Evolutionary conservation across 1,140 invertebrate species (phyloP).

Genomic region (Diploscapter pachys): DNA sequence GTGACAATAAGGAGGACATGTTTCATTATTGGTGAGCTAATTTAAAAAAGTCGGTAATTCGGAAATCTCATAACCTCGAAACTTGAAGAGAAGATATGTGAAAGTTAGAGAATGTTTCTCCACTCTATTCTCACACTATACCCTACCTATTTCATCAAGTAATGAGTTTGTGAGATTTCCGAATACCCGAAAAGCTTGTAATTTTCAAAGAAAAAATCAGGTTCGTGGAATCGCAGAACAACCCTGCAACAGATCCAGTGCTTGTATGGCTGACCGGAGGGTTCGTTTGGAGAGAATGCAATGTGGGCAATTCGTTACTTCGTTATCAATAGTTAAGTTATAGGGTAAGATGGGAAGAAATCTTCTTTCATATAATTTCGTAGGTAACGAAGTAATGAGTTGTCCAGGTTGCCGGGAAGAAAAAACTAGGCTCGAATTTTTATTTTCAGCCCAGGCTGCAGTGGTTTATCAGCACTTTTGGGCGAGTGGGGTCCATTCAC

Average conservation of each 20-base stretch:
- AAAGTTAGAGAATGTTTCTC: background rate
- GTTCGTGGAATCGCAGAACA: conserved; percentile 62
- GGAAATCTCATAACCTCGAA: background rate
- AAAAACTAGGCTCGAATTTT: too few species aligned
- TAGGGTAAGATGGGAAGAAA: too few species aligned
- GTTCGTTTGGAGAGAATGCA: background rate
- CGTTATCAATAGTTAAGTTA: too few species aligned
- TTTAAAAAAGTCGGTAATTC: background rate
- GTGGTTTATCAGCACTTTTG: conserved; percentile 62
- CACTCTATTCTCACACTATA: background rate
- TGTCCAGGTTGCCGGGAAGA: too few species aligned
- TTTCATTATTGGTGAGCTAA: conserved; percentile 35
- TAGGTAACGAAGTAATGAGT: too few species aligned
- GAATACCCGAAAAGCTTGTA: background rate
- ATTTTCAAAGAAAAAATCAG: conserved; percentile 2
- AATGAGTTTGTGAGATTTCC: background rate
- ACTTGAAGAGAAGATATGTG: background rate
- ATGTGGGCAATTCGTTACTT: too few species aligned
- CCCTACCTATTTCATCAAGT: background rate
- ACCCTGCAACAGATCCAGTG: conserved; percentile 61
- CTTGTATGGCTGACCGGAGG: conserved; percentile 66
- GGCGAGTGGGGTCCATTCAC: conserved; percentile 61
- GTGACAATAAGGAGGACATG: conserved; percentile 27
- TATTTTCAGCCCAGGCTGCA: conserved; percentile 60
- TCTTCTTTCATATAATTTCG: too few species aligned